Conservation (phyloP, 2,113 vertebrate genomes). For the Hippocampus barbouri region DNA sequence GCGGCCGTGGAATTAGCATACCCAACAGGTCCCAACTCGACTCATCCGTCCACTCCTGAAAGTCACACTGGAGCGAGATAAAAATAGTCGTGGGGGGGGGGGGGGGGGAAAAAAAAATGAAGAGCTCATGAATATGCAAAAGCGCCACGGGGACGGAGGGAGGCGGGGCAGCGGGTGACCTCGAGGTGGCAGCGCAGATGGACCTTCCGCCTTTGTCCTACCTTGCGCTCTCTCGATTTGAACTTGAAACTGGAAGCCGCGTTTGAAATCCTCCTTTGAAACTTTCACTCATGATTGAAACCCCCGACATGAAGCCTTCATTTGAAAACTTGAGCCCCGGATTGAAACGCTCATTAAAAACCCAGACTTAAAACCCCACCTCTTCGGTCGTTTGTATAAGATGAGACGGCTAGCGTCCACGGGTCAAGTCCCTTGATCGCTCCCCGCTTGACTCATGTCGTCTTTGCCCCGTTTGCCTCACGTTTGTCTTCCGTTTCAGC, state of each 20-base stretch:
- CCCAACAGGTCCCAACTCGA: background rate
- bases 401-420: too few species aligned
- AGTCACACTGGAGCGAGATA: background rate
- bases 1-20: background rate
- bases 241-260: too few species aligned
- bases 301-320: too few species aligned
- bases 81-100: background rate
- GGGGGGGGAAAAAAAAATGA: too few species aligned
- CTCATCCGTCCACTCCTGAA: background rate
- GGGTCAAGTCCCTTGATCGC: too few species aligned
- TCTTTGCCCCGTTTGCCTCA: background rate
- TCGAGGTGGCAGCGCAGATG: background rate
- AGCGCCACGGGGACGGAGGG: background rate
- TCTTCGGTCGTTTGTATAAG: too few species aligned
- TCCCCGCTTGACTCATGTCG: background rate
- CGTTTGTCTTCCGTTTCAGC: conserved; percentile 63
- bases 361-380: too few species aligned
- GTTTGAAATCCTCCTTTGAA: background rate
- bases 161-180: background rate
- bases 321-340: too few species aligned
- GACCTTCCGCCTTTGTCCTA: background rate
- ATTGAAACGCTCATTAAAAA: too few species aligned
- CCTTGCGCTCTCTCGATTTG: too few species aligned
- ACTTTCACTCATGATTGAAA: background rate
- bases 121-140: conserved; percentile 4